A percentile compares a stretch with the other conserved stretches of the same genome.
phyloP scores from a whole-genome alignment of 2,113 vertebrate genomes.

The Crotalus tigris region DNA sequence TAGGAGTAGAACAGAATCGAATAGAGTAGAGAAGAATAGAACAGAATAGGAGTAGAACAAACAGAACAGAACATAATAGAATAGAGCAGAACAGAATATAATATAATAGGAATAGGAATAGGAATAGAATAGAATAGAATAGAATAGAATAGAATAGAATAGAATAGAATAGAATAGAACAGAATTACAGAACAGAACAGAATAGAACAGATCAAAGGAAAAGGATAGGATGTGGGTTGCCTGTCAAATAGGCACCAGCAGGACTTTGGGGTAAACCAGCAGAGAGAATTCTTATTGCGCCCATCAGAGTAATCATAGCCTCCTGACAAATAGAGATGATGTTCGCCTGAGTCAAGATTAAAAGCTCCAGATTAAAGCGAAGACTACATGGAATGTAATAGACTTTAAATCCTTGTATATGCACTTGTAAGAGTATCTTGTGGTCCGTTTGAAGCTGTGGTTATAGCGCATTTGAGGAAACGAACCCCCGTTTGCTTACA shows the following conservation, averaged over 20 bases:
- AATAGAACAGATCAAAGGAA: not conserved
- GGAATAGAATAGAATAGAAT: not conserved
- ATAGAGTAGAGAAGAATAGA: too few species aligned
- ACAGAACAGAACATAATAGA: too few species aligned
- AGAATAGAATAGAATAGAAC: too few species aligned
- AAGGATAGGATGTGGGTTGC: conserved; percentile 38
- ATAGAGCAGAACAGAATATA: too few species aligned
- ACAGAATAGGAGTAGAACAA: too few species aligned
- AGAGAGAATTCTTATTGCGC: conserved; percentile 29
- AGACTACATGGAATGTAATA: conserved; percentile 69
- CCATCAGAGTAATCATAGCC: conserved; percentile 46
- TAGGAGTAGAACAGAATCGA: too few species aligned
- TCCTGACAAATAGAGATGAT: conserved; percentile 65
- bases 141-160: too few species aligned
- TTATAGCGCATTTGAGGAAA: conserved; percentile 64
- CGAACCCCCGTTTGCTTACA: conserved; percentile 63
- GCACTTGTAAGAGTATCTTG: conserved; percentile 72
- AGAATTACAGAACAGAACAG: not conserved
- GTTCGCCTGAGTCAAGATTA: conserved; percentile 76
- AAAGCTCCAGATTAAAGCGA: conserved; percentile 80
- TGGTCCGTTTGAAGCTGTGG: conserved; percentile 78
- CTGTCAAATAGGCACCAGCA: conserved; percentile 40
- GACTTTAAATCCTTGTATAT: conserved; percentile 73
- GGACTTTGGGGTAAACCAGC: not conserved
- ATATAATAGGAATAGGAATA: too few species aligned